phyloP scores from a whole-genome alignment of 2,797 vertebrate genomes.

The Poeciliopsis infans region DNA sequence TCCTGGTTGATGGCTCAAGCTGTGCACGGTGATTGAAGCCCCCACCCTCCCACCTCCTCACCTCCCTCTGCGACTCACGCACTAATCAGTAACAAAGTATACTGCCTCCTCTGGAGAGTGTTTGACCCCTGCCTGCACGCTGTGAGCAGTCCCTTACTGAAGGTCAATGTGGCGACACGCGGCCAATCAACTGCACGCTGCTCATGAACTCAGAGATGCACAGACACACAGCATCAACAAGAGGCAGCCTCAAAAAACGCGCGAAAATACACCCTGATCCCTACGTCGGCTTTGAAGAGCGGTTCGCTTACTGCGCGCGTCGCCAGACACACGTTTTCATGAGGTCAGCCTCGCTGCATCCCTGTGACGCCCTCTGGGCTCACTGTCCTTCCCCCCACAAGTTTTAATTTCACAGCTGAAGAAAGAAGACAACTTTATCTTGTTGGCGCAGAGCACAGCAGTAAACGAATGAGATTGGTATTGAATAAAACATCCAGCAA shows the following conservation, averaged over 20 bases:
- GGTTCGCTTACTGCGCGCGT: slow-evolving; percentile 23
- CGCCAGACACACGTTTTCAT: slow-evolving; percentile 26
- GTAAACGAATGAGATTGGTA: slow-evolving; percentile 62
- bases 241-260: slow-evolving; percentile 10
- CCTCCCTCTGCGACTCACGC: slow-evolving; percentile 41
- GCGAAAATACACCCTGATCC: slow-evolving; percentile 7
- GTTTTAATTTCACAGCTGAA: slow-evolving; percentile 63
- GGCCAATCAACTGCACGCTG: slow-evolving; percentile 21
- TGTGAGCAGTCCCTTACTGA: slow-evolving; percentile 37
- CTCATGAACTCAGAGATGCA: slow-evolving; percentile 12
- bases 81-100: slow-evolving; percentile 70
- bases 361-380: slow-evolving; percentile 9
- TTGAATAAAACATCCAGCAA: slow-evolving; percentile 65
- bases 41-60: slow-evolving; percentile 37
- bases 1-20: slow-evolving; percentile 46
- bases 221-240: slow-evolving; percentile 5
- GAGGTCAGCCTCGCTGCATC: slow-evolving; percentile 36
- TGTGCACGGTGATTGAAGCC: slow-evolving; percentile 68
- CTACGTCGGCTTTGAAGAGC: slow-evolving; percentile 20
- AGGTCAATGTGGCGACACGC: slow-evolving; percentile 51
- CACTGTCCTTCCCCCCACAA: neutral
- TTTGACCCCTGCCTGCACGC: slow-evolving; percentile 60
- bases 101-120: slow-evolving; percentile 43
- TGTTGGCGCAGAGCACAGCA: slow-evolving; percentile 50
- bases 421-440: slow-evolving; percentile 53